Evolutionary conservation across 2,797 vertebrate species (phyloP).

Genomic region (Xiphophorus birchmanni): DNA sequence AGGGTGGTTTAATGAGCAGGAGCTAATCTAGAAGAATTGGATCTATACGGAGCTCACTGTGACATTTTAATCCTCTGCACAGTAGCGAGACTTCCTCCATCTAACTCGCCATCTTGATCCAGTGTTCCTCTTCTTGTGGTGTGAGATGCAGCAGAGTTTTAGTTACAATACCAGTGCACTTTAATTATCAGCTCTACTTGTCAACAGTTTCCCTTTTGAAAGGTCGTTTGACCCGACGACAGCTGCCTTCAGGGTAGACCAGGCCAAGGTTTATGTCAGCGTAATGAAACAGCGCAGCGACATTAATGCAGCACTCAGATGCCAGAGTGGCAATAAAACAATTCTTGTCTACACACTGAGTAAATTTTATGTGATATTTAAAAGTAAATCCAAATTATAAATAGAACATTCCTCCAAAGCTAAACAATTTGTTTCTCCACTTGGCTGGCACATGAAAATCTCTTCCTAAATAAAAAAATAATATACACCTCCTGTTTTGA

Average conservation of each 20-base stretch:
- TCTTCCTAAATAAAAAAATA: constrained; percentile 34
- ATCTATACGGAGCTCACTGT: constrained; percentile 36
- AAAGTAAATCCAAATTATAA: background rate
- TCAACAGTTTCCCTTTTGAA: constrained; percentile 54
- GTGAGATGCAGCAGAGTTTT: constrained; percentile 53
- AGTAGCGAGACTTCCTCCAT: constrained; percentile 16
- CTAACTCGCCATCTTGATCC: constrained; percentile 50
- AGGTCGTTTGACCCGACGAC: constrained; percentile 54
- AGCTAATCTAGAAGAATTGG: constrained; percentile 55
- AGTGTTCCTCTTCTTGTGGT: constrained; percentile 20
- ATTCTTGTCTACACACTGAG: background rate
- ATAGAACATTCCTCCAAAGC: constrained; percentile 7
- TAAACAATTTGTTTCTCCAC: constrained; percentile 23
- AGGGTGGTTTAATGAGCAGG: constrained; percentile 52
- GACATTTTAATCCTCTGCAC: constrained; percentile 47
- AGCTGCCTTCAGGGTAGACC: constrained; percentile 35
- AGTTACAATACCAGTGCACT: constrained; percentile 56
- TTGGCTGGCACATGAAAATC: constrained; percentile 8
- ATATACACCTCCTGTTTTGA: constrained; percentile 27
- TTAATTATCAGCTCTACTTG: constrained; percentile 65
- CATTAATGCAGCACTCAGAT: constrained; percentile 11
- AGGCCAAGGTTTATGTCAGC: constrained; percentile 34
- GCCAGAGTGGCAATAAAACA: background rate
- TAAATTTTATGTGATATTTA: background rate
- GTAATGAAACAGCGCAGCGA: constrained; percentile 24